Conservation (phyloP, 2,113 vertebrate genomes). For the Ornithorhynchus anatinus region DNA sequence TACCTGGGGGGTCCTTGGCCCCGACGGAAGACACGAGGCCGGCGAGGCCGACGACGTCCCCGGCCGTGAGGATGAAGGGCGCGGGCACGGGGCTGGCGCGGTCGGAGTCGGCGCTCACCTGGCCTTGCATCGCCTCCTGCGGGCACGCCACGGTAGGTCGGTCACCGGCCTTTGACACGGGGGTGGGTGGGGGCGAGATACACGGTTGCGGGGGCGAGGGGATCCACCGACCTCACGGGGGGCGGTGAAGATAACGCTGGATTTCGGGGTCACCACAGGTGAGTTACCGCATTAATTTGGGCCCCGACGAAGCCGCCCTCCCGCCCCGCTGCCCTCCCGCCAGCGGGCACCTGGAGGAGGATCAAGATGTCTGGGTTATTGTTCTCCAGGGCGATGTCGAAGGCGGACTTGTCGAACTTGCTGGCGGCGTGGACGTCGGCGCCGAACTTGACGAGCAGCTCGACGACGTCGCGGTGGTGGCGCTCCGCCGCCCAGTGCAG, state of each 20-base stretch:
- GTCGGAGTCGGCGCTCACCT: constrained; percentile 69
- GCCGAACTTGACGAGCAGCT: constrained; percentile 84
- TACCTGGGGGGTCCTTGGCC: constrained; percentile 76
- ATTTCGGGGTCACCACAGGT: too few relatives aligned
- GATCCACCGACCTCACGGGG: too few relatives aligned
- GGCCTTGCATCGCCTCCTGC: constrained; percentile 90
- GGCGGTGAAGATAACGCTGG: too few relatives aligned
- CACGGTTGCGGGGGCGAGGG: too few relatives aligned
- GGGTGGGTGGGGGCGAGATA: too few relatives aligned
- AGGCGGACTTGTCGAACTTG: constrained; percentile 91
- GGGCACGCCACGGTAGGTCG: too few relatives aligned
- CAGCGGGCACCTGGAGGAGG: constrained; percentile 80
- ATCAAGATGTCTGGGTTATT: constrained; percentile 80
- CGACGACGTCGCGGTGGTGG: constrained; percentile 77
- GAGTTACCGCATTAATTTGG: too few relatives aligned
- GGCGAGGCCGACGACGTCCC: constrained; percentile 76
- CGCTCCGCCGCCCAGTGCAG: constrained; percentile 92
- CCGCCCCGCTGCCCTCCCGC: too few relatives aligned
- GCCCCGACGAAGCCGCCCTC: too few relatives aligned
- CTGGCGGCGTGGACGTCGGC: constrained; percentile 86
- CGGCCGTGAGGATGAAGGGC: constrained; percentile 75
- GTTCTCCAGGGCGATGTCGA: constrained; percentile 87
- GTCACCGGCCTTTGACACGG: too few relatives aligned
- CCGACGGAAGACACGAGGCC: constrained; percentile 69
- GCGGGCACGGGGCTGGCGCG: constrained; percentile 19